Evolutionary conservation across 2,113 vertebrate species (phyloP), one percentile per base, ranked within the genome.

Genomic region (Syngnathus scovelli): DNA sequence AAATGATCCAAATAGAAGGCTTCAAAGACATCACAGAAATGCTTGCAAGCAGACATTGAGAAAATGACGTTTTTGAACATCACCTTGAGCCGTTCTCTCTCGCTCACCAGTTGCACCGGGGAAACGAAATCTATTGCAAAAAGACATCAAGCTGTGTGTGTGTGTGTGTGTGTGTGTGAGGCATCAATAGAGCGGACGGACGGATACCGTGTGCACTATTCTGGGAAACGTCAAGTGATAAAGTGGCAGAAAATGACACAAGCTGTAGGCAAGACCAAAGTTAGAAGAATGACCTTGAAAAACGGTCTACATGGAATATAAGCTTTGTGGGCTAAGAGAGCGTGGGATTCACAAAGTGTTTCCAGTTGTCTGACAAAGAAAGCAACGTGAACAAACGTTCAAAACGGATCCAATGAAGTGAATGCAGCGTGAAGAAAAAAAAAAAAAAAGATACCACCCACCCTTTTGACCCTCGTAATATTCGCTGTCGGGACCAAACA

Each of bases 171-270:
- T 3, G 27, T 33, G 58, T 69, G 61, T 69, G 63, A 37, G 27
- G 27, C 74, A 72, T 82, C 68, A 71, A 75, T 77, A 77, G 38
- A 68, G 23, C 62, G 68, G 3, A 33, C 27, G 27, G 65, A 61
- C 27, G 27, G 65, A 61, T 38, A 61, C 54, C 12, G 64, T 69
- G 58, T 46, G 69, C 49, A 65, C 70, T 78, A 78, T 77, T 80
- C 76, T 82, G 70, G 69, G 84, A 78, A 78, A 27, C 18, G 70
- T 71, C 74, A 77, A 81, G 71, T 61, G 16, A 70, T 61, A 61
- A 36, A 66, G 54, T n/a, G 51, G 48, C 51, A 49, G 78, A 44
- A 54, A 8, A 76, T 18, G 61, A 75, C 69, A 76, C 67, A 61
- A 44, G 49, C n/a, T 71, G 64, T 54, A 64, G 10, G 7, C 39